Conservation (phyloP, 2,888 invertebrate genomes). For the Gortyna flavago region DNA sequence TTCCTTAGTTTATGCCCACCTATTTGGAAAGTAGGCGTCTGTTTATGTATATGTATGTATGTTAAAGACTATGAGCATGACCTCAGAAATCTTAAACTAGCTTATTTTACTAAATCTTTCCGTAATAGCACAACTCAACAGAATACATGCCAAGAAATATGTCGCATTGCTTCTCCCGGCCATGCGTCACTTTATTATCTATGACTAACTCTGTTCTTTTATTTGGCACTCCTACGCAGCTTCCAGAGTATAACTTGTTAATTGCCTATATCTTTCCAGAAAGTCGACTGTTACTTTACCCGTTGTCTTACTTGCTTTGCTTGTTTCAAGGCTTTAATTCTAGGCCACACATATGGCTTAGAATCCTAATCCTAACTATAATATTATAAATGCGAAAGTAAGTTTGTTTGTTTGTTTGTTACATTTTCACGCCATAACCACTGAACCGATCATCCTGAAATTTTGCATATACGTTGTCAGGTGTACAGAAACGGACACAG, state of each 20-base stretch:
- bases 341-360: neutral
- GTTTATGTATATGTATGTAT: neutral
- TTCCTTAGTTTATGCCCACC: neutral
- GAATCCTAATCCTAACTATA: neutral
- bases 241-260: slow-evolving; percentile 23
- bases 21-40: neutral
- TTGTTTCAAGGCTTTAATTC: neutral
- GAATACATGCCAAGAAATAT: slow-evolving; percentile 53
- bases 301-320: neutral
- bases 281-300: neutral
- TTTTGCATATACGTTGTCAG: too few species aligned
- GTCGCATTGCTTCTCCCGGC: slow-evolving; percentile 31
- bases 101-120: slow-evolving; percentile 14
- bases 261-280: slow-evolving; percentile 28
- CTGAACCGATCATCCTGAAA: too few species aligned
- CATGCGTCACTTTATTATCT: slow-evolving; percentile 44
- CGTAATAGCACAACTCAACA: slow-evolving; percentile 44
- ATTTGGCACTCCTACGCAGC: slow-evolving; percentile 37
- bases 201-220: slow-evolving; percentile 35
- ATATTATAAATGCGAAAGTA: too few species aligned
- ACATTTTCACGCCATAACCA: too few species aligned
- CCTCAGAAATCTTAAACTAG: slow-evolving; percentile 20
- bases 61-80: slow-evolving; percentile 4
- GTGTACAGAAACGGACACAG: too few species aligned
- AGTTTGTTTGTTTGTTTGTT: too few species aligned